phyloP scores from a whole-genome alignment of 2,797 vertebrate species.

The Chiloscyllium punctatum region DNA sequence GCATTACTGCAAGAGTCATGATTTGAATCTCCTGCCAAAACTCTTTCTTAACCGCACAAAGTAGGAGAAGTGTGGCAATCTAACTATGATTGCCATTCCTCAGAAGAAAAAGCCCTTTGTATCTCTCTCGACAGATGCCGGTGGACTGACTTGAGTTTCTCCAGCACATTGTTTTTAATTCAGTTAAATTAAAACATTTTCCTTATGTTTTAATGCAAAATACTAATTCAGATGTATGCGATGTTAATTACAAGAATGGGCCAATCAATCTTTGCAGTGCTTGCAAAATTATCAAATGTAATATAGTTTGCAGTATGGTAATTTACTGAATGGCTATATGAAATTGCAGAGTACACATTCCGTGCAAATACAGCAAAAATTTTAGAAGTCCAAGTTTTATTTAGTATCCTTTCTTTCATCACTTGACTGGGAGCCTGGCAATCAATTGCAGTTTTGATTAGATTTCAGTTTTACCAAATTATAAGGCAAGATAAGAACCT shows the following conservation, averaged over 20 bases:
- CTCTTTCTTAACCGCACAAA: no score
- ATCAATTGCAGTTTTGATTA: not conserved
- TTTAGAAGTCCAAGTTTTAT: not conserved
- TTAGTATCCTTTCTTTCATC: not conserved
- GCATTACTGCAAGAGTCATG: no score
- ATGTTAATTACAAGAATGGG: not conserved
- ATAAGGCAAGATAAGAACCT: not conserved
- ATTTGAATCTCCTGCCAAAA: no score
- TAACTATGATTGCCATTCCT: no score
- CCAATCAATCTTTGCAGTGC: not conserved
- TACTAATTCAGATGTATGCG: not conserved
- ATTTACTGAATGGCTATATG: not conserved
- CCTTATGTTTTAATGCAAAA: not conserved
- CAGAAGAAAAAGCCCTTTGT: no score
- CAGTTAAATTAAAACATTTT: no score
- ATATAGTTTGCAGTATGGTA: not conserved
- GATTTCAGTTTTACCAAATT: not conserved
- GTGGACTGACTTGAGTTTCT: no score
- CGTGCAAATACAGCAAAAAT: not conserved
- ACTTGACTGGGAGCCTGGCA: not conserved
- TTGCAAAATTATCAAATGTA: not conserved
- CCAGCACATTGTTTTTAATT: no score
- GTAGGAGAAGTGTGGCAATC: no score
- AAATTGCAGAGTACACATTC: not conserved
- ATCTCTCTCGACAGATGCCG: no score